phyloP scores from a whole-genome alignment of 2,888 invertebrate species.

The Caenorhabditis sp. region DNA sequence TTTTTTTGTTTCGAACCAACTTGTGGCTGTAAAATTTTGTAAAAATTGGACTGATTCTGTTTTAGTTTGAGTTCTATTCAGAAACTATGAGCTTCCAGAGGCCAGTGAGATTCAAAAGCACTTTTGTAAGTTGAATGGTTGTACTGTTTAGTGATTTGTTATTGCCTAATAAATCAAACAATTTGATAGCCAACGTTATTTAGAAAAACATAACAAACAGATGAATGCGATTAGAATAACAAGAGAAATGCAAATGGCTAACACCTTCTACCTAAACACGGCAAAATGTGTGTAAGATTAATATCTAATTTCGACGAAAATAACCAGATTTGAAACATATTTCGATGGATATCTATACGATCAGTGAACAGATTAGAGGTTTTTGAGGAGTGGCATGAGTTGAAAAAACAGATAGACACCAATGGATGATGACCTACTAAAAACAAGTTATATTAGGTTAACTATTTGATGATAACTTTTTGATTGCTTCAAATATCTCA shows the following conservation, averaged over 20 bases:
- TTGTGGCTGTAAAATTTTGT: too few species aligned
- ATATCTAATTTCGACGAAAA: background rate
- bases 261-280: background rate
- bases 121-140: too few species aligned
- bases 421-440: background rate
- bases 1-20: too few species aligned
- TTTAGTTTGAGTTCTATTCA: too few species aligned
- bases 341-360: background rate
- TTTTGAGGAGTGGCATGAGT: background rate
- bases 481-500: background rate
- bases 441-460: background rate
- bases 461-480: background rate
- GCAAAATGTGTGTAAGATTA: background rate
- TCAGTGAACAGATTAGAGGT: background rate
- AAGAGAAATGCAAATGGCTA: background rate
- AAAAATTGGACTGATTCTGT: too few species aligned
- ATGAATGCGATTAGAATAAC: background rate
- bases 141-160: too few species aligned
- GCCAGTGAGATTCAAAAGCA: too few species aligned
- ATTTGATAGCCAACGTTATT: too few species aligned
- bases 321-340: conserved; percentile 3
- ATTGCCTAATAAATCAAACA: too few species aligned
- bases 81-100: too few species aligned
- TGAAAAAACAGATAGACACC: background rate
- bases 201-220: background rate